Conservation (phyloP, 2,797 vertebrate species). For the Tachyglossus aculeatus region DNA sequence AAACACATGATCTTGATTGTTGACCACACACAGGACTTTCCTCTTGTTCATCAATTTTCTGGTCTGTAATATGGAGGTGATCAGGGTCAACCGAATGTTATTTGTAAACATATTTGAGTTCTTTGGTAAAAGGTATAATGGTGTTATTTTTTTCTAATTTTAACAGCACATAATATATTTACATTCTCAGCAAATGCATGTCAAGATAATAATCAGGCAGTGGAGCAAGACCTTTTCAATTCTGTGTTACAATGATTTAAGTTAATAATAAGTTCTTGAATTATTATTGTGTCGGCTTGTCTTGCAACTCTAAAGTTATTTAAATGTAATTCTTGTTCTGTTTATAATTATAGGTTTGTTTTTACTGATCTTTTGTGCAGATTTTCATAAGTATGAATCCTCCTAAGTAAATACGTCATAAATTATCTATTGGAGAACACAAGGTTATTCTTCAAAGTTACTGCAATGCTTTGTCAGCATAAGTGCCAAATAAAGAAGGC, state of each 20-base stretch:
- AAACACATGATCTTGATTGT: too few species aligned
- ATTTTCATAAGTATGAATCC: slow-evolving; percentile 10
- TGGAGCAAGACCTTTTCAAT: too few species aligned
- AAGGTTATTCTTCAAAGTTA: not conserved
- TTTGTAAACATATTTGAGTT: not conserved
- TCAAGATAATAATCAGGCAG: too few species aligned
- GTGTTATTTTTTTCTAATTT: slow-evolving; percentile 6
- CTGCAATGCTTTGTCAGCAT: not conserved
- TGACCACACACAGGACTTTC: too few species aligned
- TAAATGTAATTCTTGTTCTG: slow-evolving; percentile 16
- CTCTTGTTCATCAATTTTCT: too few species aligned
- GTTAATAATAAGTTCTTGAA: too few species aligned
- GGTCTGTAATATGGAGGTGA: not conserved
- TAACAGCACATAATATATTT: not conserved
- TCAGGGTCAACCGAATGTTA: slow-evolving; percentile 1
- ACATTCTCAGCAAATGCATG: not conserved
- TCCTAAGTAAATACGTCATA: slow-evolving; percentile 12
- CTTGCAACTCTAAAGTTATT: slow-evolving; percentile 1
- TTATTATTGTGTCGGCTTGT: slow-evolving; percentile 2
- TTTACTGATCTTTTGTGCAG: slow-evolving; percentile 14
- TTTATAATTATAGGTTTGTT: slow-evolving; percentile 23
- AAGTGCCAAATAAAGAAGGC: not conserved
- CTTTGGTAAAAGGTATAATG: slow-evolving; percentile 1
- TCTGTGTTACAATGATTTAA: too few species aligned
- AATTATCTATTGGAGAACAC: not conserved